Evolutionary conservation across 1,140 invertebrate species (phyloP).

Genomic region (Potamilus streckersoni): DNA sequence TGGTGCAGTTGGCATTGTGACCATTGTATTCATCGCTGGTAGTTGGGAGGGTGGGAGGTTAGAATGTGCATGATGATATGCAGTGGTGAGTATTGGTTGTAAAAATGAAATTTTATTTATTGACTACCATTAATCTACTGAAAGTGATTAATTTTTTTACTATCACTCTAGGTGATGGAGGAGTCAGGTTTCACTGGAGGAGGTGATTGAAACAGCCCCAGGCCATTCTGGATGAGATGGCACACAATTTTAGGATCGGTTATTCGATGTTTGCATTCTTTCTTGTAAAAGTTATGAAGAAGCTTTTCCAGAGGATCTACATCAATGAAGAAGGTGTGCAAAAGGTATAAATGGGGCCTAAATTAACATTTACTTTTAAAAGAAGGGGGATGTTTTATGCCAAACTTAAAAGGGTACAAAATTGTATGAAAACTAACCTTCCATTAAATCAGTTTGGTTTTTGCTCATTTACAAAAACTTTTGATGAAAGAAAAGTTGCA

Average conservation of each 20-base stretch:
- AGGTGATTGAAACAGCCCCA: constrained; percentile 74
- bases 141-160: neutral
- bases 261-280: constrained; percentile 85
- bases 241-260: constrained; percentile 83
- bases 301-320: constrained; percentile 71
- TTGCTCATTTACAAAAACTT: too few relatives aligned
- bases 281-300: constrained; percentile 79
- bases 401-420: neutral
- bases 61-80: too few relatives aligned
- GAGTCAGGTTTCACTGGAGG: constrained; percentile 49
- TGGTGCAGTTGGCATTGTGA: too few relatives aligned
- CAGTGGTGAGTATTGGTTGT: too few relatives aligned
- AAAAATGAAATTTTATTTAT: too few relatives aligned
- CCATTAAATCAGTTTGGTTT: neutral
- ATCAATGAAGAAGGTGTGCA: constrained; percentile 73
- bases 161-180: constrained; percentile 42
- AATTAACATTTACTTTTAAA: neutral
- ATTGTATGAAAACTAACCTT: neutral
- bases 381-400: neutral
- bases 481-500: too few relatives aligned
- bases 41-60: too few relatives aligned
- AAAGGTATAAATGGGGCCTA: constrained; percentile 58
- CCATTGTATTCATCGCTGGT: too few relatives aligned
- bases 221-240: constrained; percentile 87
- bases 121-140: constrained; percentile 36